phyloP scores from a whole-genome alignment of 2,113 vertebrate species.

The Chascanopsetta lugubris region DNA sequence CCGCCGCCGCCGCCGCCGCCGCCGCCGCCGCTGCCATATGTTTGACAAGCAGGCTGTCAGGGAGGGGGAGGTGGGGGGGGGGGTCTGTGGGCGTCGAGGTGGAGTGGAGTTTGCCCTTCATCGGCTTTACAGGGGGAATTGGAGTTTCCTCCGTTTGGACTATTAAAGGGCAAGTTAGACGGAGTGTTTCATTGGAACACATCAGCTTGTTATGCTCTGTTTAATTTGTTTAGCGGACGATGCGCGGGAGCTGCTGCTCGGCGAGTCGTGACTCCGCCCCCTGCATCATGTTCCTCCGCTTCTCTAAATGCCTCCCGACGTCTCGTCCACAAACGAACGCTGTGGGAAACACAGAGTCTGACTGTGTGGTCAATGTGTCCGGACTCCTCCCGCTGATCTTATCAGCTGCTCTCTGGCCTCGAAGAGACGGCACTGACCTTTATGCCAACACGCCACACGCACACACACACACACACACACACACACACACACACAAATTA shows the following conservation, averaged over 20 bases:
- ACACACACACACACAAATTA: slow-evolving; percentile 34
- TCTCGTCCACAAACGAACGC: slow-evolving; percentile 18
- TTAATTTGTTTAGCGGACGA: slow-evolving; percentile 31
- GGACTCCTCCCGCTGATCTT: slow-evolving; percentile 71
- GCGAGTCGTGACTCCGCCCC: slow-evolving; percentile 2
- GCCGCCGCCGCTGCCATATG: too few species aligned
- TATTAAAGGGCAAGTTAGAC: slow-evolving; percentile 42
- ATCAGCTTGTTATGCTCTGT: slow-evolving; percentile 8
- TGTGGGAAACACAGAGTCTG: slow-evolving; percentile 4
- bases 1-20: too few species aligned
- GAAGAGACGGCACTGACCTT: slow-evolving; percentile 74
- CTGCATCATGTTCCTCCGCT: slow-evolving; percentile 3
- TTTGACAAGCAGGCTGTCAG: slow-evolving; percentile 61
- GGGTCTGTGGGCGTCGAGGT: too few species aligned
- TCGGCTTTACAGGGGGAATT: slow-evolving; percentile 39
- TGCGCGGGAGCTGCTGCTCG: neutral
- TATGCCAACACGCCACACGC: slow-evolving; percentile 23
- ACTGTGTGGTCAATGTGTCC: slow-evolving; percentile 32
- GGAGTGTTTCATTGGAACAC: slow-evolving; percentile 34
- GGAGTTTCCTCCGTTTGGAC: slow-evolving; percentile 40
- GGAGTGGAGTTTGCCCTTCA: slow-evolving; percentile 49
- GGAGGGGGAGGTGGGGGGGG: slow-evolving; percentile 10
- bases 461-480: slow-evolving; percentile 32
- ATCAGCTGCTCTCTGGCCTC: slow-evolving; percentile 64
- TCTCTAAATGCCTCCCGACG: slow-evolving; percentile 14